Evolutionary conservation across 2,797 vertebrate genomes (phyloP).

Genomic region (Pipistrellus pipistrellus): DNA sequence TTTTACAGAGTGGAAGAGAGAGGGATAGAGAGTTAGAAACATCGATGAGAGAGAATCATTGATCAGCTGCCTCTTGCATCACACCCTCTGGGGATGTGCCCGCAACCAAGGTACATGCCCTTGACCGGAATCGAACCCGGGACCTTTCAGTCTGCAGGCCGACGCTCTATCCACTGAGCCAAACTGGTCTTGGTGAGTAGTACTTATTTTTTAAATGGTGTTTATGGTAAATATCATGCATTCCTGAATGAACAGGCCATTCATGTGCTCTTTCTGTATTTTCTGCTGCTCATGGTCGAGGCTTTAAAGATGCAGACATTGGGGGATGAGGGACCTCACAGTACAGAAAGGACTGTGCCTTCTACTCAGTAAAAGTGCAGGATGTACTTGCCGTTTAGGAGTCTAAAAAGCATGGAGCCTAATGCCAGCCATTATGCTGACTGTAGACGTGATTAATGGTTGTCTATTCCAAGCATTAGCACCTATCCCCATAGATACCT

Average conservation of each 20-base stretch:
- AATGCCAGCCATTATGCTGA: background rate
- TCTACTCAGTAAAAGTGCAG: background rate
- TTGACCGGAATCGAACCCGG: too few species aligned
- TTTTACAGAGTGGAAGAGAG: too few species aligned
- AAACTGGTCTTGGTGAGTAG: too few species aligned
- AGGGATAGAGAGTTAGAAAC: too few species aligned
- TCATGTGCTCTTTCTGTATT: rapidly evolving
- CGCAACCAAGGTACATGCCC: too few species aligned
- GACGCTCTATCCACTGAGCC: too few species aligned
- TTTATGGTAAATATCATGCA: background rate
- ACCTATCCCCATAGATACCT: slow-evolving; percentile 61
- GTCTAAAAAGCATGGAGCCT: background rate
- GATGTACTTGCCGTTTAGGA: background rate
- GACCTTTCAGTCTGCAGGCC: too few species aligned
- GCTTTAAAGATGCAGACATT: background rate
- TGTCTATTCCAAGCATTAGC: slow-evolving; percentile 63
- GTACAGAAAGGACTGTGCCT: background rate
- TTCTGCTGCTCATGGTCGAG: background rate
- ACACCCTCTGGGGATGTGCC: too few species aligned
- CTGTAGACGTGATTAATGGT: slow-evolving; percentile 53
- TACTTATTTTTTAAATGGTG: background rate
- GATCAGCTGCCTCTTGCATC: too few species aligned
- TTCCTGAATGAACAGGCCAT: background rate
- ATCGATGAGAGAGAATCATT: too few species aligned
- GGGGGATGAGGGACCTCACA: background rate